Conservation (phyloP, 1,140 invertebrate genomes). For the Grapholita molesta region DNA sequence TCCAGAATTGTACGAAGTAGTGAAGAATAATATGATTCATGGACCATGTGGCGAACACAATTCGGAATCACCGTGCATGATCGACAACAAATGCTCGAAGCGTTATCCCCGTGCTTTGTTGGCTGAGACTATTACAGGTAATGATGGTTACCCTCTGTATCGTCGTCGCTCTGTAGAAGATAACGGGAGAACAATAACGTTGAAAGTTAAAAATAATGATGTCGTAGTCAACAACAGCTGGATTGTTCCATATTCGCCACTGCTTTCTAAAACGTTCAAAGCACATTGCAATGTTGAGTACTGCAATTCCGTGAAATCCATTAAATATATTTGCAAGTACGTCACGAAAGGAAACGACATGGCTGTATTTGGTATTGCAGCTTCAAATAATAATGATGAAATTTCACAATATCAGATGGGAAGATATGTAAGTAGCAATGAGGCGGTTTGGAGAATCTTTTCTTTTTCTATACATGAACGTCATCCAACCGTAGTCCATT, state of each 20-base stretch:
- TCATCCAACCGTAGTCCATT: conserved; percentile 21
- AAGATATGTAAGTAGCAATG: conserved; percentile 32
- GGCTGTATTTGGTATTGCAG: conserved; percentile 42
- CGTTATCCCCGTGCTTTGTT: conserved; percentile 23
- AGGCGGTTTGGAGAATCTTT: conserved; percentile 28
- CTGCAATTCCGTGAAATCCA: conserved; percentile 72
- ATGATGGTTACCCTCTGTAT: conserved; percentile 44
- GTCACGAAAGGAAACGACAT: conserved; percentile 62
- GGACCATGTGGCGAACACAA: too few relatives aligned
- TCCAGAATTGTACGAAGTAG: too few relatives aligned
- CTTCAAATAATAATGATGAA: conserved; percentile 33
- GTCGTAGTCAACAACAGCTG: conserved; percentile 70
- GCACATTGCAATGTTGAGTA: conserved; percentile 75
- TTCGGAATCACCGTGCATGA: too few relatives aligned
- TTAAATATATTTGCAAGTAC: conserved; percentile 76
- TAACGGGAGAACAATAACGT: conserved; percentile 48
- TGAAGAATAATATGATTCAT: too few relatives aligned
- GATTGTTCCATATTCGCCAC: conserved; percentile 74
- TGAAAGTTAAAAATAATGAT: conserved; percentile 29
- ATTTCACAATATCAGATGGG: conserved; percentile 47
- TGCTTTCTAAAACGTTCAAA: conserved; percentile 37
- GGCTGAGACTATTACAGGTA: conserved; percentile 31
- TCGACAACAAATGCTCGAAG: conserved; percentile 29
- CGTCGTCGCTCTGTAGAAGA: conserved; percentile 40
- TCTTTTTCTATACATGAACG: conserved; percentile 28